phyloP scores from a whole-genome alignment of 2,888 invertebrate species.

The Zaprionus obscuricornis region DNA sequence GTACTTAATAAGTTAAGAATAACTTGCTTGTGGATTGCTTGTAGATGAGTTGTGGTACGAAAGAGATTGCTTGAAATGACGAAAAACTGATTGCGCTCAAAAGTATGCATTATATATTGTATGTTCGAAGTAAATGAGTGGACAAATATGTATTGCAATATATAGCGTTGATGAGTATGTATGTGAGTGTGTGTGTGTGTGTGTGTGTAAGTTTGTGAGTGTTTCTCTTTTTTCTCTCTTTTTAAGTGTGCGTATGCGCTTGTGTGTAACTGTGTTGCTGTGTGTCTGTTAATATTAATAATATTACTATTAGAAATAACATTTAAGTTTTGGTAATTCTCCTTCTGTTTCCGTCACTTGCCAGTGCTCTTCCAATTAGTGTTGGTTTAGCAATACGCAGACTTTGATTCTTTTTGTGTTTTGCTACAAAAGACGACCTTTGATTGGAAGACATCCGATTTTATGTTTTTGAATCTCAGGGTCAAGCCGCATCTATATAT shows the following conservation, averaged over 20 bases:
- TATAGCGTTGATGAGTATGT: constrained; percentile 2
- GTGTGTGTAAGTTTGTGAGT: too few species aligned
- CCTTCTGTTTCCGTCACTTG: constrained; percentile 44
- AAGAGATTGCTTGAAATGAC: neutral
- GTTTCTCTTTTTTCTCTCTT: too few species aligned
- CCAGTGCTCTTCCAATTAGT: constrained; percentile 64
- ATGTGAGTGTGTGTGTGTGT: constrained; percentile 3
- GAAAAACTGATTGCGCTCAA: constrained; percentile 15
- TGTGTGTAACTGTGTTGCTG: too few species aligned
- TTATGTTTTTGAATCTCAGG: constrained; percentile 83
- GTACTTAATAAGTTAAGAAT: constrained; percentile 75
- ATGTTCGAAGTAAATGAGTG: too few species aligned
- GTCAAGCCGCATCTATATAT: constrained; percentile 81
- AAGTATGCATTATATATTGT: constrained; percentile 37
- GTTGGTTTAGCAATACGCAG: constrained; percentile 75
- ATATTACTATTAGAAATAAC: constrained; percentile 25
- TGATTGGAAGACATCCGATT: constrained; percentile 84
- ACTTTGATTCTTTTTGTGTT: constrained; percentile 78
- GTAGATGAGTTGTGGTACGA: constrained; percentile 1
- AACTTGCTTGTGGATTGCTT: constrained; percentile 1
- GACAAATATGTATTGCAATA: constrained; percentile 49
- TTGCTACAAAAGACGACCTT: constrained; percentile 83
- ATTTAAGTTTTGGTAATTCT: constrained; percentile 30
- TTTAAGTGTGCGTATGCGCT: too few species aligned
- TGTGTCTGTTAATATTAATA: too few species aligned